Evolutionary conservation across 2,113 vertebrate species (phyloP), one percentile per base, ranked within the genome.

Genomic region (Ivindomyrus marchei): DNA sequence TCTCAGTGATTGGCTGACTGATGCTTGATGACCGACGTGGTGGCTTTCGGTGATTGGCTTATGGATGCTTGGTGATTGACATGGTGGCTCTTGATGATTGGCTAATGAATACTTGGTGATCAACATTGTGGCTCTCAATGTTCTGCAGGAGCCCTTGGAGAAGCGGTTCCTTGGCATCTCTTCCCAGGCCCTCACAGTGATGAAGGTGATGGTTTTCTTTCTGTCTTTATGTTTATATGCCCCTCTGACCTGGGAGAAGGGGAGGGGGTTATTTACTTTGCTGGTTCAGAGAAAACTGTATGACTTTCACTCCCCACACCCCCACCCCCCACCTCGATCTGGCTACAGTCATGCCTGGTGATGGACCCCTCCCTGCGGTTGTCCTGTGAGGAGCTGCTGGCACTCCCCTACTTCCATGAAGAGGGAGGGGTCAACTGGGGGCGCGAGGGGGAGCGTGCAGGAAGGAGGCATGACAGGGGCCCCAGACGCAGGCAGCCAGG

Each of bases 321-420:
- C 0, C 24, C 58, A 62, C 58, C 62, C n/a, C 9, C 62, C 62
- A 66, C n/a, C 7, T 39, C 3, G 3, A 15, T 90, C 15, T 89
- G n/a, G 90, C 27, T 84, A 15, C 85, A 96, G 96, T 95, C 95
- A 0, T 96, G 95, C 89, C 94, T 96, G 89, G 93, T 96, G 90
- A 97, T 97, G 96, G 96, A 97, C 89, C 96, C 96, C 0, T 93
- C 93, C 5, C 92, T 93, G 24, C 93, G 96, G 84, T 91, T 96
- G 92, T 95, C 96, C 90, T 97, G 96, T 74, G 95, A 95, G 49
- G 96, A 96, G 92, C 92, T 97, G 62, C 92, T 97, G 89, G 95
- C 94, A 91, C 92, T 96, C 90, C 94, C 95, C 0, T 96, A 96
- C 92, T 95, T 96, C 88, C 95, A 94, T 88, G 95, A 95, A 24